Conservation (phyloP, 2,888 invertebrate species). For the Euclidia mi region DNA sequence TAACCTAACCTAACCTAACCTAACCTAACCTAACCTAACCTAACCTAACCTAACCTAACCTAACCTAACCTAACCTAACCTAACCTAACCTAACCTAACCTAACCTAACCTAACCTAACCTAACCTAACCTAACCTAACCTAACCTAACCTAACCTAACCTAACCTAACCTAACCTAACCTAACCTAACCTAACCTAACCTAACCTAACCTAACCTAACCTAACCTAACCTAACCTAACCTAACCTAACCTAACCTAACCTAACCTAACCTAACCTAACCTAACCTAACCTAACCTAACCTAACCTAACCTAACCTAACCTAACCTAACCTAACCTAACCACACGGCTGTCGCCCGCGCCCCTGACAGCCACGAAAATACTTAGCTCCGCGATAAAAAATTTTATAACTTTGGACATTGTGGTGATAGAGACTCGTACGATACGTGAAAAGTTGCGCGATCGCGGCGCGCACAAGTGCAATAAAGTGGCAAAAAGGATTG, state of each 20-base stretch:
- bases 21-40: slow-evolving; percentile 4
- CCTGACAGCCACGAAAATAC: no score
- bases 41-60: slow-evolving; percentile 4
- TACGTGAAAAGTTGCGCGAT: no score
- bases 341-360: no score
- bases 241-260: slow-evolving; percentile 4
- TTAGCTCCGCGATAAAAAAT: no score
- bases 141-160: slow-evolving; percentile 4
- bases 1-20: slow-evolving; percentile 4
- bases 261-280: slow-evolving; percentile 1
- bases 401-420: no score
- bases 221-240: slow-evolving; percentile 4
- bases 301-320: slow-evolving; percentile 4
- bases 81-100: slow-evolving; percentile 4
- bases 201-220: slow-evolving; percentile 4
- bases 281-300: slow-evolving; percentile 4
- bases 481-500: no score
- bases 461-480: no score
- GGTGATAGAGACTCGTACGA: no score
- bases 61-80: slow-evolving; percentile 4
- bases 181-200: slow-evolving; percentile 3
- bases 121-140: slow-evolving; percentile 4
- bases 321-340: slow-evolving; percentile 4
- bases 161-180: slow-evolving; percentile 4
- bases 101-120: slow-evolving; percentile 4